phyloP scores from a whole-genome alignment of 2,797 vertebrate species.

The Strix occidentalis region DNA sequence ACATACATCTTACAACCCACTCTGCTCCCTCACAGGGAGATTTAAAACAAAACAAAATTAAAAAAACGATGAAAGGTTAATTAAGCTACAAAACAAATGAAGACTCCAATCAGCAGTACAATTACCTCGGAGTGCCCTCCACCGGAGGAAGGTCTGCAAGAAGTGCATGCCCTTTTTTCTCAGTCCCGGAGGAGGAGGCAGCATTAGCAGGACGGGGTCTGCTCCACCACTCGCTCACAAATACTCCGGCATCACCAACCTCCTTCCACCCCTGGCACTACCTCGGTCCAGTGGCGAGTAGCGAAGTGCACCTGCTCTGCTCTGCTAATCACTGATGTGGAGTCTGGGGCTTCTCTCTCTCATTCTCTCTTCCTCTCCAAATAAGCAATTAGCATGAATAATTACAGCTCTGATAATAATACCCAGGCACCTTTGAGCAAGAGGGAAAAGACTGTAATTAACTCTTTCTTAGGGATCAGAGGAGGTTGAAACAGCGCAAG shows the following conservation, averaged over 20 bases:
- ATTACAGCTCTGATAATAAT: slow-evolving; percentile 70
- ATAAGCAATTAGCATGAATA: slow-evolving; percentile 77
- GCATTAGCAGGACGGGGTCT: slow-evolving; percentile 29
- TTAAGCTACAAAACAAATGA: slow-evolving; percentile 7
- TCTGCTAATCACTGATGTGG: not conserved
- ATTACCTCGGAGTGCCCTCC: slow-evolving; percentile 74
- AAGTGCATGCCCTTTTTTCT: slow-evolving; percentile 71
- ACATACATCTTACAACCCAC: not conserved
- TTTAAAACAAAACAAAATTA: not conserved
- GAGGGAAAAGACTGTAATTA: slow-evolving; percentile 68
- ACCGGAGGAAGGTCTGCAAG: slow-evolving; percentile 70
- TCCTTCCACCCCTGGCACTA: not conserved
- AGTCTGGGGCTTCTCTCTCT: slow-evolving; percentile 17
- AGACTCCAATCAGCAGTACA: not conserved
- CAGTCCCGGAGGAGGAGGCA: slow-evolving; percentile 44
- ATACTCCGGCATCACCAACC: not conserved
- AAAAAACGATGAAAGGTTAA: not conserved
- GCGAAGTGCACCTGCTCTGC: slow-evolving; percentile 32
- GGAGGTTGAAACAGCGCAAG: slow-evolving; percentile 26
- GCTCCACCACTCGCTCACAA: not conserved
- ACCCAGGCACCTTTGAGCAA: slow-evolving; percentile 71
- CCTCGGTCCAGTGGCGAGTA: not conserved
- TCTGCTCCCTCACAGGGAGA: not conserved
- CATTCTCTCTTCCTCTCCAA: slow-evolving; percentile 51
- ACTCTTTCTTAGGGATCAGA: slow-evolving; percentile 70